phyloP scores from a whole-genome alignment of 2,888 invertebrate genomes.

The Gari tellinella region DNA sequence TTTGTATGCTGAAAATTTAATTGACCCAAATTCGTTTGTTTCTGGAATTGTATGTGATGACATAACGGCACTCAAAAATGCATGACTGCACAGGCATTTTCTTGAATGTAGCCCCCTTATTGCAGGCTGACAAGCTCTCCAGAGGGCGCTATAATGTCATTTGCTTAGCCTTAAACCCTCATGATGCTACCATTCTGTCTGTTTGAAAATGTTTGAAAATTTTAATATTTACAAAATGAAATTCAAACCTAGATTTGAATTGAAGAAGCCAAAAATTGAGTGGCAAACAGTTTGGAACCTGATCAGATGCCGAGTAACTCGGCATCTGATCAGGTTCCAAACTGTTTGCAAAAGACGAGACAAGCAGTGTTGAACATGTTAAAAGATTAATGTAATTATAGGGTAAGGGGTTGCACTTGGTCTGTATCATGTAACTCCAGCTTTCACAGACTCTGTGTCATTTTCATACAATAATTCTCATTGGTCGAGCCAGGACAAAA shows the following conservation, averaged over 20 bases:
- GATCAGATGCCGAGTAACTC: too few relatives aligned
- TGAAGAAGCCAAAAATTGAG: too few relatives aligned
- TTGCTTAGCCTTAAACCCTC: neutral
- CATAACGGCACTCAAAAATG: constrained; percentile 4
- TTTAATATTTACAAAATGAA: too few relatives aligned
- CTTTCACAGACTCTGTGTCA: neutral
- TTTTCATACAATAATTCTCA: neutral
- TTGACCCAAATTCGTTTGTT: neutral
- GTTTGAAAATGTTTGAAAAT: too few relatives aligned
- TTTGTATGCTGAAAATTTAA: neutral
- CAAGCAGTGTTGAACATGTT: too few relatives aligned
- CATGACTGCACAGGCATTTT: constrained; percentile 11
- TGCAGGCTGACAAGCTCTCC: neutral
- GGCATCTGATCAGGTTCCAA: too few relatives aligned
- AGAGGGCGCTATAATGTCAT: constrained; percentile 1
- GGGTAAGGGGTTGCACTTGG: neutral
- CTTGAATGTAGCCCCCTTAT: neutral
- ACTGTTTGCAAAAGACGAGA: too few relatives aligned
- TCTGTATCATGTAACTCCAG: neutral
- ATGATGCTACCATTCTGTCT: too few relatives aligned
- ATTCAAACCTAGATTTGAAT: too few relatives aligned
- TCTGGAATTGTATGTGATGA: constrained; percentile 1
- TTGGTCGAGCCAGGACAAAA: constrained; percentile 3
- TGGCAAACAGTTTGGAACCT: too few relatives aligned
- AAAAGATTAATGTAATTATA: constrained; percentile 9